Percentiles rank a stretch among this genome's conserved stretches.
These are phyloP conservation scores for Xenopus laevis DNA, from an alignment of 2,113 vertebrate species.

Conservation along the genomic window DNA sequence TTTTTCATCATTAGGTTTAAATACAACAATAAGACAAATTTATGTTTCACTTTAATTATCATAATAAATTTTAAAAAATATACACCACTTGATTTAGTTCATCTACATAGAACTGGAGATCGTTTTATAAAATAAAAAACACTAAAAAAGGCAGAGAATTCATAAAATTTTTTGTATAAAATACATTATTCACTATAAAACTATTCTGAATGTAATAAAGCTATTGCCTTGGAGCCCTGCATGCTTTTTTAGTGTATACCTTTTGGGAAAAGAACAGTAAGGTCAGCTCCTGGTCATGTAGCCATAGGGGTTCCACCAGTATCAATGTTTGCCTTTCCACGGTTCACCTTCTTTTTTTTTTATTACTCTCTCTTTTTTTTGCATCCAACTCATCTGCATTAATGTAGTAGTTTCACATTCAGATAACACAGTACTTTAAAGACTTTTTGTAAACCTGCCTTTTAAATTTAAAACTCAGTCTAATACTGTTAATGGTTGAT, in stretches of 20 bases:
- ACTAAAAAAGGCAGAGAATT: not conserved
- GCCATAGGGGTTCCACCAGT: slow-evolving; percentile 34
- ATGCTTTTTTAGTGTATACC: slow-evolving; percentile 32
- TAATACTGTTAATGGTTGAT: not conserved
- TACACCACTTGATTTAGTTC: too few species aligned
- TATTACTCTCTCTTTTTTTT: too few species aligned
- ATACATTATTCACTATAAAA: slow-evolving; percentile 1
- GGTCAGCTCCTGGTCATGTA: slow-evolving; percentile 38
- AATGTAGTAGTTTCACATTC: slow-evolving; percentile 28
- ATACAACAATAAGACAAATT: too few species aligned
- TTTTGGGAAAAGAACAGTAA: slow-evolving; percentile 43
- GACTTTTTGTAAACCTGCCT: slow-evolving; percentile 11
- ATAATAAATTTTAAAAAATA: too few species aligned
- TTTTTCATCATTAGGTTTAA: too few species aligned
- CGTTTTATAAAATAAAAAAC: not conserved
- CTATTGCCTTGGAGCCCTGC: slow-evolving; percentile 16
- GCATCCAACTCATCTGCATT: slow-evolving; percentile 28
- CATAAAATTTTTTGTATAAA: not conserved
- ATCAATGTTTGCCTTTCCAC: slow-evolving; percentile 17
- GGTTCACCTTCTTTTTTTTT: slow-evolving; percentile 19
- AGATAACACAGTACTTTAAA: slow-evolving; percentile 32
- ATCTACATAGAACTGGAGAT: too few species aligned
- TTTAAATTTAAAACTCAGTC: not conserved
- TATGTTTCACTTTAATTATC: too few species aligned
- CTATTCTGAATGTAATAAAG: slow-evolving; percentile 5